Conservation (phyloP, 2,888 invertebrate species). For the Megamerina dolium region DNA sequence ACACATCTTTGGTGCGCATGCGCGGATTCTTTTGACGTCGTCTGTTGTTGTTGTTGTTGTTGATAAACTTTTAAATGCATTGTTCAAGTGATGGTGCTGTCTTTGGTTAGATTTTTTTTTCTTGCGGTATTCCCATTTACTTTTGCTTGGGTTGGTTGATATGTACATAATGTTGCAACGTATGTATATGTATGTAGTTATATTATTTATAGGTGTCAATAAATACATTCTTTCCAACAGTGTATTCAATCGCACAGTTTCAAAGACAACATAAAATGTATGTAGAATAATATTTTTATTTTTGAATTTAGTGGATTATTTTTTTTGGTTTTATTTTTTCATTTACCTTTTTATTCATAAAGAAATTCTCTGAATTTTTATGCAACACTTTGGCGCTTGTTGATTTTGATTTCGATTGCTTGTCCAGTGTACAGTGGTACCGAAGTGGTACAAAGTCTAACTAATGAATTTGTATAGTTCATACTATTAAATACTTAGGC, state of each 20-base stretch:
- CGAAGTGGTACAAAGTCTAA: no score
- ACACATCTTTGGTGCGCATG: constrained; percentile 15
- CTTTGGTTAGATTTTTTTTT: no score
- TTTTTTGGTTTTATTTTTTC: background rate
- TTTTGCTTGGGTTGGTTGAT: constrained; percentile 10
- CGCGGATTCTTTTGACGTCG: background rate
- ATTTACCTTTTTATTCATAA: background rate
- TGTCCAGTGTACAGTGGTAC: no score
- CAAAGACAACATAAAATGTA: background rate
- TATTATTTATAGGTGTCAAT: constrained; percentile 33
- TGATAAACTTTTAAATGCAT: no score
- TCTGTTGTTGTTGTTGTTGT: background rate
- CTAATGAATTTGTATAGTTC: no score
- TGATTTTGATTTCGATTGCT: background rate
- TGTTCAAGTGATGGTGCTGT: no score
- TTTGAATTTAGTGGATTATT: background rate
- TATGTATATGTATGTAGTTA: constrained; percentile 29
- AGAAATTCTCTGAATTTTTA: background rate
- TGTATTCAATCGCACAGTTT: background rate
- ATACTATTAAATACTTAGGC: no score
- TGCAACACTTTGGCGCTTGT: background rate
- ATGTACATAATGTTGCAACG: constrained; percentile 3
- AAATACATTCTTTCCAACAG: constrained; percentile 20
- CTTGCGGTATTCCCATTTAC: no score
- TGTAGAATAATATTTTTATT: no score